phyloP scores from a whole-genome alignment of 2,113 vertebrate species.

The Lycocorax pyrrhopterus region DNA sequence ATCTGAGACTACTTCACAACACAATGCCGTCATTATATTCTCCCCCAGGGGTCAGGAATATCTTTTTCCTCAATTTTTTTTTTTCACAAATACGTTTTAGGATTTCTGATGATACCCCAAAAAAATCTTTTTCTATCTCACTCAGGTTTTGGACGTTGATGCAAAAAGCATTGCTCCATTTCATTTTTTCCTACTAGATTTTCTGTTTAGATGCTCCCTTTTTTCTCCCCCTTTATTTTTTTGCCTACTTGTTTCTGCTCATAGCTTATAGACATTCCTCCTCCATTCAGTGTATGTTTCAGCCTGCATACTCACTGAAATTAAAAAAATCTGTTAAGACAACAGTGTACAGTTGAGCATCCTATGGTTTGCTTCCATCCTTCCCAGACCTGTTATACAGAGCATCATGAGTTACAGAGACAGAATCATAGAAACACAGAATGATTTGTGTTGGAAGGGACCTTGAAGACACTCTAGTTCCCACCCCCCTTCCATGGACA shows the following conservation, averaged over 20 bases:
- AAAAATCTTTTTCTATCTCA: neutral
- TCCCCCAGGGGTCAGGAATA: neutral
- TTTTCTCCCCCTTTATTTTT: neutral
- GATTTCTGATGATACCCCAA: neutral
- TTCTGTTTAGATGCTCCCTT: neutral
- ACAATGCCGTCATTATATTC: neutral
- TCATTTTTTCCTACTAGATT: neutral
- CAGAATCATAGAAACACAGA: neutral
- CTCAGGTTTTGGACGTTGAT: neutral
- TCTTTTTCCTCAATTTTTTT: neutral
- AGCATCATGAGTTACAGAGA: neutral
- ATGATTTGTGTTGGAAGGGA: neutral
- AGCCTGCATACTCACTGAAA: neutral
- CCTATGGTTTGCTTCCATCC: neutral
- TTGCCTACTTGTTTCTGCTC: neutral
- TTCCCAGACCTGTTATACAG: neutral
- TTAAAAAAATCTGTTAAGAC: neutral
- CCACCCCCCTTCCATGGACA: rapidly evolving
- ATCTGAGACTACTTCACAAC: neutral
- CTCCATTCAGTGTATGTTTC: neutral
- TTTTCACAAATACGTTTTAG: neutral
- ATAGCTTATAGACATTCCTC: neutral
- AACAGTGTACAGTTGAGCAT: neutral
- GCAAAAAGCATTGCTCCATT: neutral
- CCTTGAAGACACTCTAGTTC: neutral